Conservation (phyloP, 2,797 vertebrate species). For the Spheniscus humboldti region DNA sequence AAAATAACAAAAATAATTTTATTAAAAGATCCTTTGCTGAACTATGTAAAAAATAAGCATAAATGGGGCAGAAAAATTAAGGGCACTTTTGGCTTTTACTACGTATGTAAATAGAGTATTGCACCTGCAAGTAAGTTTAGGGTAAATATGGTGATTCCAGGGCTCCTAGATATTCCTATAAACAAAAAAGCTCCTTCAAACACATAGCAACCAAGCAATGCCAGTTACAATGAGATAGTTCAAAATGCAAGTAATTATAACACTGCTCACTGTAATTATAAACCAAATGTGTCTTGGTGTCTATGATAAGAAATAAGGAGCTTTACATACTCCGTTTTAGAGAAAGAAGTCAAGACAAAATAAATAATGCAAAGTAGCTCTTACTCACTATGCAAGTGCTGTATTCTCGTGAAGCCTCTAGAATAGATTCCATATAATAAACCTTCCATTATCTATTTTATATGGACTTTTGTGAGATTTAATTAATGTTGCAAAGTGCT, state of each 20-base stretch:
- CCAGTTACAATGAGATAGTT: not conserved
- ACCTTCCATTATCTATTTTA: not conserved
- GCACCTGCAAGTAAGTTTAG: not conserved
- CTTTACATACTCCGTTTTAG: not conserved
- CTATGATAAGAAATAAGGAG: not conserved
- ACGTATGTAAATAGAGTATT: not conserved
- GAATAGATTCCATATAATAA: not conserved
- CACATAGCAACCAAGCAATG: not conserved
- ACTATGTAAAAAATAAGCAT: not conserved
- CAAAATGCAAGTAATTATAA: not conserved
- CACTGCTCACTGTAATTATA: not conserved
- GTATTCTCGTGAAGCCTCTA: not conserved
- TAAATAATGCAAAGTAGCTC: not conserved
- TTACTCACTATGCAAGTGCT: not conserved
- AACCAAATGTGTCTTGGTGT: not conserved
- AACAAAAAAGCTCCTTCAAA: not conserved
- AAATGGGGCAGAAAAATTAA: not conserved
- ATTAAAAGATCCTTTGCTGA: not conserved
- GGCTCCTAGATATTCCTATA: not conserved
- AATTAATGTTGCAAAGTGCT: not conserved
- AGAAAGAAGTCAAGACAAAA: not conserved
- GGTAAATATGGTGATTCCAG: not conserved
- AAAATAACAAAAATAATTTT: not conserved
- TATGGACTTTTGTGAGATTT: not conserved
- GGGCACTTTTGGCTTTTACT: not conserved